Evolutionary conservation across 2,113 vertebrate genomes (phyloP).

Genomic region (Cacatua alba): DNA sequence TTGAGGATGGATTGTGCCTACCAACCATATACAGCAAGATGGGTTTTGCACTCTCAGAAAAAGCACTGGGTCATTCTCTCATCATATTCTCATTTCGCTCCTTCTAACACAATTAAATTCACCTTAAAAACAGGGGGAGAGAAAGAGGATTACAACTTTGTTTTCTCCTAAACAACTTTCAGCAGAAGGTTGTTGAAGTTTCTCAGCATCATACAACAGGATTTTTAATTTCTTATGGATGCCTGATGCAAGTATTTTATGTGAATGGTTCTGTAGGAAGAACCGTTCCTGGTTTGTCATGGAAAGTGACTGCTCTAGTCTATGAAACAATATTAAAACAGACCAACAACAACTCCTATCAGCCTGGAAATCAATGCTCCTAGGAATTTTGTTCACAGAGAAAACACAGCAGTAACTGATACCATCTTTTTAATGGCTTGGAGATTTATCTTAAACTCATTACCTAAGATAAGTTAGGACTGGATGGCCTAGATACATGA

Average conservation of each 20-base stretch:
- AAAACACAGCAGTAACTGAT: neutral
- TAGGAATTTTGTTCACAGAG: neutral
- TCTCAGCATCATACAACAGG: neutral
- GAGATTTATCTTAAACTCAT: slow-evolving; percentile 17
- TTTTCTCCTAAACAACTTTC: neutral
- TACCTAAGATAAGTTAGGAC: slow-evolving; percentile 14
- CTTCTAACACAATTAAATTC: neutral
- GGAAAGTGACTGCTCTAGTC: neutral
- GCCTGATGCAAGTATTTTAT: neutral
- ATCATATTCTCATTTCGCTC: neutral
- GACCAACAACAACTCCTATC: accelerated
- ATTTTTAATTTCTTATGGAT: slow-evolving; percentile 15
- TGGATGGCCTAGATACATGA: neutral
- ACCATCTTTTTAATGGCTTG: neutral
- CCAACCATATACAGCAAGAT: neutral
- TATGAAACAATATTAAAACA: neutral
- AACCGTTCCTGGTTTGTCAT: neutral
- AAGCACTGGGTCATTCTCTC: neutral
- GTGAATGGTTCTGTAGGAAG: neutral
- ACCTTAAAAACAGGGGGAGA: neutral
- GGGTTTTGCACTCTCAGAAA: neutral
- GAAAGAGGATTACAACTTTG: neutral
- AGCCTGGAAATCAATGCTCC: neutral
- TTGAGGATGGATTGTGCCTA: neutral
- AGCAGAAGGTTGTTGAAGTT: neutral